Base-by-base conservation (phyloP, 2,797 vertebrate genomes). In the Sorex maritimensis region DNA sequence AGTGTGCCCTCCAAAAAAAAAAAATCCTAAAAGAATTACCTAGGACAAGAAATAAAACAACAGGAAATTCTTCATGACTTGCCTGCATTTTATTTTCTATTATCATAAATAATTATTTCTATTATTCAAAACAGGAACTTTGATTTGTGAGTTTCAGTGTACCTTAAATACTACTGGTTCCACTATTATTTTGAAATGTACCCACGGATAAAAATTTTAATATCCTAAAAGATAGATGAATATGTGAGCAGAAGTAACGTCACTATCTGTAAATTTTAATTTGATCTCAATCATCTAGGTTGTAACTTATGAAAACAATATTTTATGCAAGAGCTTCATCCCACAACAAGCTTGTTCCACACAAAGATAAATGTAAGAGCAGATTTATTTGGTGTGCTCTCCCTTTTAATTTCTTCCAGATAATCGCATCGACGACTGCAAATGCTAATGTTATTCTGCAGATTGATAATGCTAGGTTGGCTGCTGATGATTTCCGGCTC, bases 401-500 rank as follows among this genome's bases (percentile, higher is more conserved):
- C 55, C 71, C 77, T 55, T 80, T 73, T 69, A 23, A 58, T 78
- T 80, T 88, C 52, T 90, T 73, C 93, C 61, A 97, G 97, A 46
- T 97, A 41, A 93, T 97, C 91, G 87, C 95, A 23, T 95, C 96
- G 5, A 95, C 93, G 2, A 85, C 91, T 1, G 87, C 91, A 3
- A 97, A 97, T 2, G 94, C 95, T 7, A 96, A 94, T 30, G 85
- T 97, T 72, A 80, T 96, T 75, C 95, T 97, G 58, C 97, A 97
- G 73, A 97, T 96, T 49, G 97, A 97, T 21, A 97, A 97, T 1
- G 96, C 96, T 79, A 96, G 95, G 15, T 63, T 97, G 95, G 97
- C 97, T 30, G 97, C 95, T 6, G 96, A 94, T 1, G 96, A 97
- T 7, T 97, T 97, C 88, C 84, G 91, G 73, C 88, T 96, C 34